These are phyloP conservation scores for Synanthedon tipuliformis DNA, from an alignment of 2,888 invertebrate species.

Conservation along the genomic window DNA sequence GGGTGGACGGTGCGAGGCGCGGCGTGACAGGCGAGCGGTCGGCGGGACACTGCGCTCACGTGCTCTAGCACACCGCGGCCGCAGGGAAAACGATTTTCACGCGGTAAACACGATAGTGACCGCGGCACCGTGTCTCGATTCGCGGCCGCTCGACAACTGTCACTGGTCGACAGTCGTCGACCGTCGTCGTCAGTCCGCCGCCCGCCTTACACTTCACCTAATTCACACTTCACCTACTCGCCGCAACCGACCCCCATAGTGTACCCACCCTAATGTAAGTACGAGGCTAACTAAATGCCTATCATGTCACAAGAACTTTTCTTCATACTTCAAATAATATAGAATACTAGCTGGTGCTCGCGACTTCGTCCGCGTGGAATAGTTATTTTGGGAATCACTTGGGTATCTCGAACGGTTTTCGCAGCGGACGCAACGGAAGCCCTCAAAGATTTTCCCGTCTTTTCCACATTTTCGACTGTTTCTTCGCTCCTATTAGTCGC, in stretches of 20 bases:
- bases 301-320: too few species aligned
- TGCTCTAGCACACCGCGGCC: slow-evolving; percentile 45
- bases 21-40: slow-evolving; percentile 66
- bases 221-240: background rate
- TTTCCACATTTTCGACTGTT: too few species aligned
- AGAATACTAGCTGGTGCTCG: too few species aligned
- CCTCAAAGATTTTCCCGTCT: too few species aligned
- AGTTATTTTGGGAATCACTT: too few species aligned
- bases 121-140: slow-evolving; percentile 44
- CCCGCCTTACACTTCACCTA: background rate
- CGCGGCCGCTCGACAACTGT: slow-evolving; percentile 53
- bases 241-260: background rate
- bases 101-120: slow-evolving; percentile 64
- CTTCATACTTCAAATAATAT: too few species aligned
- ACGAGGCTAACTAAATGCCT: background rate
- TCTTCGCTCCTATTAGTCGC: too few species aligned
- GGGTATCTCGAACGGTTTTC: too few species aligned
- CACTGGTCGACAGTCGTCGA: slow-evolving; percentile 14
- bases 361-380: too few species aligned
- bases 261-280: background rate
- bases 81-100: slow-evolving; percentile 68
- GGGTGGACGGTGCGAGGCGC: slow-evolving; percentile 28
- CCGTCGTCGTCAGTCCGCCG: background rate
- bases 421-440: too few species aligned
- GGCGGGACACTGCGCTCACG: slow-evolving; percentile 68